Percentiles rank a stretch among this genome's conserved stretches.
Evolutionary conservation across 2,888 invertebrate species (phyloP).

Genomic region (Drosophila quinaria): DNA sequence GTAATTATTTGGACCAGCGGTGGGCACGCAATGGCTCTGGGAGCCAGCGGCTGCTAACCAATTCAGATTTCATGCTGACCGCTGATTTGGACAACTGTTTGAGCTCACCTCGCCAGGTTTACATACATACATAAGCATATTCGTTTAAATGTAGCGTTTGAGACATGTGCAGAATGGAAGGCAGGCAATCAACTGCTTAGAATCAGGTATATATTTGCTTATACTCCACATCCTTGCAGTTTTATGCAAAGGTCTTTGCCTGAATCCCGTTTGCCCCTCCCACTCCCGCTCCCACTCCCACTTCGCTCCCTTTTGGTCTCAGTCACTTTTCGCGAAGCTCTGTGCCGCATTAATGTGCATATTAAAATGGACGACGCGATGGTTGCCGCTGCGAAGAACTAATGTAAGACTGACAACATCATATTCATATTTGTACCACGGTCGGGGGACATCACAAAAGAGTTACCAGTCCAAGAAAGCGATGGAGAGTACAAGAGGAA

Average conservation of each 20-base stretch:
- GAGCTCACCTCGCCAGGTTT: conserved; percentile 16
- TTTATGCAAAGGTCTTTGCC: conserved; percentile 27
- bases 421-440: conserved; percentile 39
- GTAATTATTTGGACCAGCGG: no score
- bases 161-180: conserved; percentile 33
- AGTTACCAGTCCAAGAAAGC: conserved; percentile 27
- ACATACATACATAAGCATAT: not conserved
- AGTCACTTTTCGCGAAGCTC: conserved; percentile 74
- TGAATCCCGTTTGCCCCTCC: not conserved
- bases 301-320: conserved; percentile 37
- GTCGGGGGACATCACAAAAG: conserved; percentile 46
- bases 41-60: no score
- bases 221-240: conserved; percentile 33
- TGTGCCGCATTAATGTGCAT: conserved; percentile 75
- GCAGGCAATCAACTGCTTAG: conserved; percentile 65
- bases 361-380: conserved; percentile 56
- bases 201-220: conserved; percentile 65
- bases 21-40: no score
- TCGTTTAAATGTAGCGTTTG: conserved; percentile 49
- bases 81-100: not conserved
- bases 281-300: not conserved
- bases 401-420: conserved; percentile 61
- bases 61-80: no score
- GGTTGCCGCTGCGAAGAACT: conserved; percentile 41
- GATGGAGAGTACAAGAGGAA: not conserved